phyloP scores from a whole-genome alignment of 2,888 invertebrate genomes.

The Chrysina gloriosa region DNA sequence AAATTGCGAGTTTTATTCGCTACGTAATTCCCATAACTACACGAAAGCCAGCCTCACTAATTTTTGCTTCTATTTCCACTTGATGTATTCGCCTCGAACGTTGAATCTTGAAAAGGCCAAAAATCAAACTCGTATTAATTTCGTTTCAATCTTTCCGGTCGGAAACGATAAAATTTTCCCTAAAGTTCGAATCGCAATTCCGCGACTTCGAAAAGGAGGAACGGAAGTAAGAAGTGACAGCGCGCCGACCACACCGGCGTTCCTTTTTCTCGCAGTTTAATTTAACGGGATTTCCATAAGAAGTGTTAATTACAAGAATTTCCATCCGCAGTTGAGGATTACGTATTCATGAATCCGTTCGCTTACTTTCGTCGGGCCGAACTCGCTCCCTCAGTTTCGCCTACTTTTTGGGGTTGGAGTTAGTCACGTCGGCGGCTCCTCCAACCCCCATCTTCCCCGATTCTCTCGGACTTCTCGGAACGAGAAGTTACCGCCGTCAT shows the following conservation, averaged over 20 bases:
- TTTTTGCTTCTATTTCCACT: no score
- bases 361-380: slow-evolving; percentile 31
- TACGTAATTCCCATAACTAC: no score
- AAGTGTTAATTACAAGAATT: slow-evolving; percentile 56
- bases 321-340: slow-evolving; percentile 53
- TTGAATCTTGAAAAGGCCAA: no score
- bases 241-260: not conserved
- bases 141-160: no score
- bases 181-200: no score
- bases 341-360: slow-evolving; percentile 55
- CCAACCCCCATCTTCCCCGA: not conserved
- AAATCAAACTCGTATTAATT: no score
- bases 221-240: slow-evolving; percentile 7
- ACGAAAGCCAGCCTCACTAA: no score
- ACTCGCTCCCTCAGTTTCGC: slow-evolving; percentile 21
- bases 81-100: no score
- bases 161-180: no score
- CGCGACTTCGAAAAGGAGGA: no score
- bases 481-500: slow-evolving; percentile 49
- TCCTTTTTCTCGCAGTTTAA: slow-evolving; percentile 53
- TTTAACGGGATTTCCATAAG: slow-evolving; percentile 57
- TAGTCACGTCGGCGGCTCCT: not conserved
- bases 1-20: no score
- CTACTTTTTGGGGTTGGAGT: not conserved
- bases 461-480: slow-evolving; percentile 41